phyloP scores from a whole-genome alignment of 2,797 vertebrate genomes.

The Morus bassanus region DNA sequence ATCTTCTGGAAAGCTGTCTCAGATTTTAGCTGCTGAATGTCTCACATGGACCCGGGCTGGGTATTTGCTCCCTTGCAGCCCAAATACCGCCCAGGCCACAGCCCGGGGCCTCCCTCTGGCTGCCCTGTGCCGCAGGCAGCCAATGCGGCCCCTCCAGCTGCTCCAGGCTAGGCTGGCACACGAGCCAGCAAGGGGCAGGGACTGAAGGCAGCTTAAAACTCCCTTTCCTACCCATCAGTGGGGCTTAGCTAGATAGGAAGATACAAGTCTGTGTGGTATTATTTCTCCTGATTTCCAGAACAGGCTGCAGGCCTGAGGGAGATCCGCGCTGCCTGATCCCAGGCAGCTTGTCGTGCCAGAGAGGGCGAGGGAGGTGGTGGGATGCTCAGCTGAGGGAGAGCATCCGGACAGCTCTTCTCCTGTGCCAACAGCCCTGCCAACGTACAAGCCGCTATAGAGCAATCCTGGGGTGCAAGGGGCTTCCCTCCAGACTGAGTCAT shows the following conservation, averaged over 20 bases:
- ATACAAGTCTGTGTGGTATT: not conserved
- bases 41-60: not conserved
- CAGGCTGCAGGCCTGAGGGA: not conserved
- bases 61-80: not conserved
- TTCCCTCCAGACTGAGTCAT: not conserved
- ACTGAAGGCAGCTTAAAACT: not conserved
- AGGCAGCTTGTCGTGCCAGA: not conserved
- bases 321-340: not conserved
- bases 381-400: not conserved
- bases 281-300: not conserved
- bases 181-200: not conserved
- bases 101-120: not conserved
- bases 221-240: not conserved
- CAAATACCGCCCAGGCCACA: not conserved
- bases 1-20: not conserved
- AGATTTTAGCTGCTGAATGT: not conserved
- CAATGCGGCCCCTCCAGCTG: not conserved
- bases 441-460: rapidly evolving
- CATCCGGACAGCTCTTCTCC: not conserved
- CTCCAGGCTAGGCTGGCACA: not conserved
- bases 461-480: not conserved
- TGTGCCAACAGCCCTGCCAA: not conserved
- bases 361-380: not conserved
- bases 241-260: not conserved
- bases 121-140: not conserved